A percentile compares a stretch with the other conserved stretches of the same genome.
Evolutionary conservation across 2,113 vertebrate genomes (phyloP).

Genomic region (Esox niger): DNA sequence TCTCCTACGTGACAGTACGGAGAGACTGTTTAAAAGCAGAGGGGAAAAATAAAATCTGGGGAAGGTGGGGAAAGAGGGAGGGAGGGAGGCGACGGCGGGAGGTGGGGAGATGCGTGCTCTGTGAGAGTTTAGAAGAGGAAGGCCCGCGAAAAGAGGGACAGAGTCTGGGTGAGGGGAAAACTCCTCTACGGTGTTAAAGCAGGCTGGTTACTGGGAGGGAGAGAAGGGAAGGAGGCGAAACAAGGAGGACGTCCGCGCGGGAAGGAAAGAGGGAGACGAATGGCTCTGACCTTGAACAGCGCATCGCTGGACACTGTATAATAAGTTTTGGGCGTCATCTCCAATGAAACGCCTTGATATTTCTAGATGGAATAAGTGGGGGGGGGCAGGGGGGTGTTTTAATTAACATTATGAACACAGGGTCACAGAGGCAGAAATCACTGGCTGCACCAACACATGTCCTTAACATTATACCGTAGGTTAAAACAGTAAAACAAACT

Average conservation of each 20-base stretch:
- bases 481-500: no score
- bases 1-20: slow-evolving; percentile 30
- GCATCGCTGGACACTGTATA: slow-evolving; percentile 80
- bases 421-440: slow-evolving; percentile 64
- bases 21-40: slow-evolving; percentile 28
- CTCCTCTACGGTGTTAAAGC: slow-evolving; percentile 44
- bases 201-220: slow-evolving; percentile 35
- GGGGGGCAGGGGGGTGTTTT: slow-evolving; percentile 66
- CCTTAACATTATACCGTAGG: slow-evolving; percentile 16
- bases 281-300: slow-evolving; percentile 80
- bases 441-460: slow-evolving; percentile 53
- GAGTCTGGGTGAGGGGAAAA: slow-evolving; percentile 30
- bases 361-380: slow-evolving; percentile 75
- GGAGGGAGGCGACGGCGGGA: slow-evolving; percentile 5
- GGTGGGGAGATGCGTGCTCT: slow-evolving; percentile 22
- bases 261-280: slow-evolving; percentile 68
- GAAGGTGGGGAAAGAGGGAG: no score
- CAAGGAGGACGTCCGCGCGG: slow-evolving; percentile 53
- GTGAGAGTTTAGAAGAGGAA: slow-evolving; percentile 55
- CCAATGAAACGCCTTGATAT: slow-evolving; percentile 81
- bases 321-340: slow-evolving; percentile 82
- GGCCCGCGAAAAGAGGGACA: slow-evolving; percentile 32
- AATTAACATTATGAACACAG: slow-evolving; percentile 56
- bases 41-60: not conserved
- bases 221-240: slow-evolving; percentile 17